These are phyloP conservation scores for Tapera naevia DNA, from an alignment of 2,797 vertebrate genomes.

Conservation along the genomic window DNA sequence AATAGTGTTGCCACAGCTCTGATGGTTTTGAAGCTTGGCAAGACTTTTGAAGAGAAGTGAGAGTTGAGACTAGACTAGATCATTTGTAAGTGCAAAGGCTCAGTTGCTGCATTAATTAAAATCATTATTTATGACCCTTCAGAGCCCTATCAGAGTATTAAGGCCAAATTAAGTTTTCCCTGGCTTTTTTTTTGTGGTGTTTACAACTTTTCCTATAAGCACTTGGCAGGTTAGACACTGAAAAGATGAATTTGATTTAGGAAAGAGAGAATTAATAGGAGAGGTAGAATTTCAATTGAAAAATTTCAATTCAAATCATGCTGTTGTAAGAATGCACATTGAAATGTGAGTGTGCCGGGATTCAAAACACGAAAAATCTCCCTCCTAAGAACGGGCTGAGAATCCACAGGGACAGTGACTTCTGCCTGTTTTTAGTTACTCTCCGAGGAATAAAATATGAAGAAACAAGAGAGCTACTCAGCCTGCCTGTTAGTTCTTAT, in stretches of 20 bases:
- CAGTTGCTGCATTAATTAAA: background rate
- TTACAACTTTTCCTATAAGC: background rate
- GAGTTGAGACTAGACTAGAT: background rate
- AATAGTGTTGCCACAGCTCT: background rate
- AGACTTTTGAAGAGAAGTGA: background rate
- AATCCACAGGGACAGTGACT: background rate
- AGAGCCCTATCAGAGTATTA: background rate
- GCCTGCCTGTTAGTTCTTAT: background rate
- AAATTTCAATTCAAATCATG: background rate
- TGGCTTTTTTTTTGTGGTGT: background rate
- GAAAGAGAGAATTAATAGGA: background rate
- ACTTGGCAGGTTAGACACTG: background rate
- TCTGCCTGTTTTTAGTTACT: background rate
- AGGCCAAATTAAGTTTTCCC: background rate
- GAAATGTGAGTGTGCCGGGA: fast-evolving
- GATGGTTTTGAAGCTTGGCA: background rate
- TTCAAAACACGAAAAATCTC: background rate
- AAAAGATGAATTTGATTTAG: background rate
- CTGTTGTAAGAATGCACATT: background rate
- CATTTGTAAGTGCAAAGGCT: background rate
- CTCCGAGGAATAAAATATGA: background rate
- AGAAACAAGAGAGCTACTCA: background rate
- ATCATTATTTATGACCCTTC: background rate
- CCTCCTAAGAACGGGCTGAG: background rate
- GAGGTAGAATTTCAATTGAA: background rate